Evolutionary conservation across 2,888 invertebrate species (phyloP).

Genomic region (Drosophila monieri): DNA sequence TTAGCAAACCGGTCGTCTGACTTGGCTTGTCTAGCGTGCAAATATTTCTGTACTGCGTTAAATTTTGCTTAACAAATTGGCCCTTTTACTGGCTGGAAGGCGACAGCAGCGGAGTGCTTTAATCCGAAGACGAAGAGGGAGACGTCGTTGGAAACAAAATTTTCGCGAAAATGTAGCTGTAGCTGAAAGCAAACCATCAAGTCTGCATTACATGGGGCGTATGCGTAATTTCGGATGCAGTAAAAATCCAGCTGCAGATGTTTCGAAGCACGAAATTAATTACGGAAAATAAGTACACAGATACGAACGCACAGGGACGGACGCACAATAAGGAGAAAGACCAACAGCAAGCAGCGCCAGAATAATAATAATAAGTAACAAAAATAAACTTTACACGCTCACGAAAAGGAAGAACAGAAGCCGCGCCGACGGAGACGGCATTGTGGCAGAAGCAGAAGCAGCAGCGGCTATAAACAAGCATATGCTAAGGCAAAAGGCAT

Average conservation of each 20-base stretch:
- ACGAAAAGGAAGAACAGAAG: slow-evolving; percentile 23
- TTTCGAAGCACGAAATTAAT: slow-evolving; percentile 79
- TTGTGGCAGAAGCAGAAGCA: slow-evolving; percentile 17
- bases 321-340: slow-evolving; percentile 31
- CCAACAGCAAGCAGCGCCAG: slow-evolving; percentile 50
- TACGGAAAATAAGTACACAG: slow-evolving; percentile 59
- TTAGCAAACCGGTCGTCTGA: slow-evolving; percentile 11
- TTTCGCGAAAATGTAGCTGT: slow-evolving; percentile 25
- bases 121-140: slow-evolving; percentile 26
- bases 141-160: slow-evolving; percentile 20
- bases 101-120: slow-evolving; percentile 27
- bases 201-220: slow-evolving; percentile 61
- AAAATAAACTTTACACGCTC: slow-evolving; percentile 74
- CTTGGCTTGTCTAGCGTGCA: slow-evolving; percentile 35
- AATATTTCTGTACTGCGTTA: slow-evolving; percentile 59
- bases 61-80: slow-evolving; percentile 66
- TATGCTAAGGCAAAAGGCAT: slow-evolving; percentile 70
- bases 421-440: slow-evolving; percentile 14
- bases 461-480: slow-evolving; percentile 65
- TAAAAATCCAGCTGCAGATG: slow-evolving; percentile 79
- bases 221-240: slow-evolving; percentile 76
- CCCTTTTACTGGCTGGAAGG: slow-evolving; percentile 25
- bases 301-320: slow-evolving; percentile 31
- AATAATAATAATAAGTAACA: slow-evolving; percentile 76
- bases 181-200: slow-evolving; percentile 62